These are phyloP conservation scores for Meandrusa payeni DNA, from an alignment of 2,888 invertebrate species.

Conservation along the genomic window DNA sequence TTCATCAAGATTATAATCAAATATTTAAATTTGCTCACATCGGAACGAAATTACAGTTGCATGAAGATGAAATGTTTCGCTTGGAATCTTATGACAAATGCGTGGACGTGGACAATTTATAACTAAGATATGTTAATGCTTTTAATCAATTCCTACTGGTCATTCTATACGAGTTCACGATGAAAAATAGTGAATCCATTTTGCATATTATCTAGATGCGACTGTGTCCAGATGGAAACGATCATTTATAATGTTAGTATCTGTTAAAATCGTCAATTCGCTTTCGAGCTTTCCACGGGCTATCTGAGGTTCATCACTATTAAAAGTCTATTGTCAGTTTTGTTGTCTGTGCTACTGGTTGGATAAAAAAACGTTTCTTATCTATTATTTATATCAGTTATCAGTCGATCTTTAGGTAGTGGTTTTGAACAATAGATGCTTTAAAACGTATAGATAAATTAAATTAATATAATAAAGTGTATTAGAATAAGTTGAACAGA, in stretches of 20 bases:
- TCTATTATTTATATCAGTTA: too few species aligned
- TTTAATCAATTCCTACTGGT: conserved; percentile 51
- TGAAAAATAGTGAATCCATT: conserved; percentile 51
- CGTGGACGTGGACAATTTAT: conserved; percentile 51
- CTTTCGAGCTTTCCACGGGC: conserved; percentile 34
- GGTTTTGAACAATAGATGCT: too few species aligned
- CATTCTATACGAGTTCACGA: conserved; percentile 40
- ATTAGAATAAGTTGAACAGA: too few species aligned
- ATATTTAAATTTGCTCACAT: conserved; percentile 61
- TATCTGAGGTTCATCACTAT: conserved; percentile 30
- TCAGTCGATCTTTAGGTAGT: too few species aligned
- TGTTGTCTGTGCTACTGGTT: conserved; percentile 1
- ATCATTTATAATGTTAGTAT: conserved; percentile 36
- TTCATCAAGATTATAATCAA: conserved; percentile 64
- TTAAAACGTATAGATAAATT: too few species aligned
- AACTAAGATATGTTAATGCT: conserved; percentile 54
- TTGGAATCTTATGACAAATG: conserved; percentile 56
- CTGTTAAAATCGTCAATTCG: conserved; percentile 34
- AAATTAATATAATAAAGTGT: too few species aligned
- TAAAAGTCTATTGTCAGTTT: conserved; percentile 25
- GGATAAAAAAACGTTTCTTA: background rate
- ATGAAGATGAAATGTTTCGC: conserved; percentile 37
- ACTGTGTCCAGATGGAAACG: conserved; percentile 36
- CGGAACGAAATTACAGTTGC: conserved; percentile 35
- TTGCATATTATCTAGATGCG: conserved; percentile 46